These are phyloP conservation scores for Diachasma alloeum DNA, from an alignment of 1,140 invertebrate species.

Conservation along the genomic window DNA sequence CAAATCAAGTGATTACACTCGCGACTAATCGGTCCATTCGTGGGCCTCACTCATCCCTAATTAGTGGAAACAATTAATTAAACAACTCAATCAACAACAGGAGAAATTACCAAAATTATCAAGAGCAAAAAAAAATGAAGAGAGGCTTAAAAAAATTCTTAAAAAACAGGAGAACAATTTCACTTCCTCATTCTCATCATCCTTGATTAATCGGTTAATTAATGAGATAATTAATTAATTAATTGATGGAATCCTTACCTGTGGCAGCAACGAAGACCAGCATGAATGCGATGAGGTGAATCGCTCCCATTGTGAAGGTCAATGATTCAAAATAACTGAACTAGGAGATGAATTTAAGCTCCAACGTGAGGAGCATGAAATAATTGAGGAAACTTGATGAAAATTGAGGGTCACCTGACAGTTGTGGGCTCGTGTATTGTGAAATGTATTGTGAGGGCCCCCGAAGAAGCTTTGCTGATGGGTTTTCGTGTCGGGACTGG, in stretches of 20 bases:
- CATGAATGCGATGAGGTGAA: conserved; percentile 48
- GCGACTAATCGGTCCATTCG: neutral
- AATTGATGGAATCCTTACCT: conserved; percentile 49
- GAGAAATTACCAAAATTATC: neutral
- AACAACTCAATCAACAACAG: neutral
- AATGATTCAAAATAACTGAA: conserved; percentile 8
- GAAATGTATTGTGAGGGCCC: conserved; percentile 27
- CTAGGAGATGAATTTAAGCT: neutral
- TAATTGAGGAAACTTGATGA: neutral
- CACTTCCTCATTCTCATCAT: no score
- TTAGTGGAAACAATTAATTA: neutral
- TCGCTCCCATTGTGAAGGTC: conserved; percentile 48
- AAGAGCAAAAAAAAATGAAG: no score
- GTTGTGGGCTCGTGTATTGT: neutral
- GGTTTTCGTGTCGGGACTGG: conserved; percentile 64
- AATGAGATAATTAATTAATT: conserved; percentile 9
- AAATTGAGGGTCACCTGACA: neutral
- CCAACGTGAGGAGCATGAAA: conserved; percentile 6
- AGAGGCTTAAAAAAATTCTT: no score
- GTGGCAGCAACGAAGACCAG: conserved; percentile 52
- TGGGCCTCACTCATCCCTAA: neutral
- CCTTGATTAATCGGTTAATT: neutral
- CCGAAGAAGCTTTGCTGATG: conserved; percentile 61
- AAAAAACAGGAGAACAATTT: no score
- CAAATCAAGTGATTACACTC: neutral